A percentile compares a stretch with the other conserved stretches of the same genome.
phyloP scores from a whole-genome alignment of 2,797 vertebrate species.

The Cuniculus paca region DNA sequence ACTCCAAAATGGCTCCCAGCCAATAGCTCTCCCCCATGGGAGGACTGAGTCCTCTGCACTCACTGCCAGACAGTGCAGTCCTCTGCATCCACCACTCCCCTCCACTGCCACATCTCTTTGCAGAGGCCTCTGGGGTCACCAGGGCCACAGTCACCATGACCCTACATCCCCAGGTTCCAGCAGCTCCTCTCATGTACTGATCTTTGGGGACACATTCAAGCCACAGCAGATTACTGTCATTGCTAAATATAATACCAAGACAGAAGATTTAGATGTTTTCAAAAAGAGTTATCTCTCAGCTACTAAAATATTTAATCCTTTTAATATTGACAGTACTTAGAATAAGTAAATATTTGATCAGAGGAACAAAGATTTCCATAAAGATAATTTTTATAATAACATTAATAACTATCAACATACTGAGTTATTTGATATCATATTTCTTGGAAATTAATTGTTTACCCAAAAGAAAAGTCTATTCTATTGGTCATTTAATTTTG shows the following conservation, averaged over 20 bases:
- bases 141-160: too few relatives aligned
- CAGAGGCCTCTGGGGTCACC: too few relatives aligned
- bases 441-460: constrained; percentile 20
- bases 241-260: background rate
- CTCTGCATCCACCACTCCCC: too few relatives aligned
- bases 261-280: constrained; percentile 11
- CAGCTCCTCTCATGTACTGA: background rate
- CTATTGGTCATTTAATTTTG: constrained; percentile 34
- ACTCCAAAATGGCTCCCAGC: too few relatives aligned
- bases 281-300: background rate
- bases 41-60: too few relatives aligned
- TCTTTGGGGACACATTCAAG: background rate
- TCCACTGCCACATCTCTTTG: too few relatives aligned
- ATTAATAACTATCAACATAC: constrained; percentile 8
- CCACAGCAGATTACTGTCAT: background rate
- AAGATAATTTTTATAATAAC: constrained; percentile 43
- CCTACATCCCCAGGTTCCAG: background rate
- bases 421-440: constrained; percentile 49
- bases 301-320: constrained; percentile 5
- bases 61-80: too few relatives aligned
- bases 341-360: constrained; percentile 25
- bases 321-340: background rate
- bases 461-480: constrained; percentile 28
- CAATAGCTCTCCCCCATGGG: too few relatives aligned
- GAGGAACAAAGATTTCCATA: background rate